Evolutionary conservation across 2,797 vertebrate species (phyloP).

Genomic region (Echiichthys vipera): DNA sequence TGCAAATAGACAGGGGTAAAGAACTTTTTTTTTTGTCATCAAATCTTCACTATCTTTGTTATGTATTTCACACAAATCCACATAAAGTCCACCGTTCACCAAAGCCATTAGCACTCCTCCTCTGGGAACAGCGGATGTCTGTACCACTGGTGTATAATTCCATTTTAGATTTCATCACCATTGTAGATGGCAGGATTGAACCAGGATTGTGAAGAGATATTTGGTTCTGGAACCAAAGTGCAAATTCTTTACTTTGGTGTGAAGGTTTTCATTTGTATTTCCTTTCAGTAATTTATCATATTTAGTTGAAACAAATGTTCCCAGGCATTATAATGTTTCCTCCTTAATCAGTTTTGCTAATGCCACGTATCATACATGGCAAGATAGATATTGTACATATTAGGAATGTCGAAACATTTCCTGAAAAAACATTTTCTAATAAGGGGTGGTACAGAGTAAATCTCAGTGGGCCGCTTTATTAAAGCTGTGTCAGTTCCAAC

Average conservation of each 20-base stretch:
- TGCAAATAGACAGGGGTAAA: too few species aligned
- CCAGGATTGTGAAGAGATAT: too few species aligned
- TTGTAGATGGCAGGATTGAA: too few species aligned
- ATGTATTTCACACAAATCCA: too few species aligned
- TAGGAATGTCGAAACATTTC: slow-evolving; percentile 37
- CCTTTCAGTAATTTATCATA: not conserved
- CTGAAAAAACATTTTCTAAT: slow-evolving; percentile 18
- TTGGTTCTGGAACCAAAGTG: not conserved
- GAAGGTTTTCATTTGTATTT: slow-evolving; percentile 4
- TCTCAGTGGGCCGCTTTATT: slow-evolving; percentile 19
- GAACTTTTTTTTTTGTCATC: too few species aligned
- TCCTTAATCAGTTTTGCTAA: not conserved
- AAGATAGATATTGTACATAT: not conserved
- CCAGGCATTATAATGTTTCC: not conserved
- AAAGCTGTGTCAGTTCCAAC: not conserved
- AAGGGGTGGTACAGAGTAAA: slow-evolving; percentile 11
- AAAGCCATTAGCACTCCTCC: too few species aligned
- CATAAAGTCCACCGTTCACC: too few species aligned
- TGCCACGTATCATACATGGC: not conserved
- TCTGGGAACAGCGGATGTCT: too few species aligned
- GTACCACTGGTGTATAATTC: too few species aligned
- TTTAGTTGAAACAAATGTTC: not conserved
- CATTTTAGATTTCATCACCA: too few species aligned
- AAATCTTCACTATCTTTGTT: too few species aligned
- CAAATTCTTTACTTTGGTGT: not conserved